Evolutionary conservation across 2,888 invertebrate genomes (phyloP).

Genomic region (Ophion obscuratus): DNA sequence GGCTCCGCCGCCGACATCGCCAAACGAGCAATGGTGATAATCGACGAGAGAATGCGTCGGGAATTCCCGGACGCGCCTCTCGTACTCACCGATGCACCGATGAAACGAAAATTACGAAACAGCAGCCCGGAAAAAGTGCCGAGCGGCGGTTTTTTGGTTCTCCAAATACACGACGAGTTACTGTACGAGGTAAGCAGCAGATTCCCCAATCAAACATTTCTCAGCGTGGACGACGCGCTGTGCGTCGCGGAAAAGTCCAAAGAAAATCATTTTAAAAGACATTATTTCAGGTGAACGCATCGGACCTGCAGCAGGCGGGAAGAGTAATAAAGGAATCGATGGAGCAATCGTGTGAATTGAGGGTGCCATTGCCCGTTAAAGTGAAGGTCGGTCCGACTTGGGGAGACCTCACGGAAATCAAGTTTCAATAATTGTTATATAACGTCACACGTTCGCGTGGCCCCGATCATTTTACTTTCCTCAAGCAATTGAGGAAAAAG

Average conservation of each 20-base stretch:
- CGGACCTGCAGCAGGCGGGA: conserved; percentile 86
- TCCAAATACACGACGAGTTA: conserved; percentile 98
- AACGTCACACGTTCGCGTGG: not conserved
- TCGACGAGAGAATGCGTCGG: conserved; percentile 87
- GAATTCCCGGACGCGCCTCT: conserved; percentile 81
- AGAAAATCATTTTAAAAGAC: conserved; percentile 12
- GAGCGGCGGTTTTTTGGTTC: conserved; percentile 88
- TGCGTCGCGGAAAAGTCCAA: not conserved
- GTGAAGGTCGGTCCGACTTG: conserved; percentile 92
- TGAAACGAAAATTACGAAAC: conserved; percentile 74
- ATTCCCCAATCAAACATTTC: conserved; percentile 3
- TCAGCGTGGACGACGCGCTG: not conserved
- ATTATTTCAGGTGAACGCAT: conserved; percentile 86
- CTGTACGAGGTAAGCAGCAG: conserved; percentile 90
- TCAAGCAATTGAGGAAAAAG: not conserved
- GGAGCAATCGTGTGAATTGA: conserved; percentile 90
- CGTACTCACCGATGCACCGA: conserved; percentile 70
- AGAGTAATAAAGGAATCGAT: conserved; percentile 90
- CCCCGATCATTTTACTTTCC: not conserved
- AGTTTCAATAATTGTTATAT: conserved; percentile 43
- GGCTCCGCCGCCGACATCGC: conserved; percentile 98
- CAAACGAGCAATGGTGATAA: conserved; percentile 94
- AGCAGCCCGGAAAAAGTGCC: conserved; percentile 71
- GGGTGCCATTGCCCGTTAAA: conserved; percentile 95
- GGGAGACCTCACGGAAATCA: conserved; percentile 87